These are phyloP conservation scores for Rhincodon typus DNA, from an alignment of 2,797 vertebrate genomes.

Conservation along the genomic window DNA sequence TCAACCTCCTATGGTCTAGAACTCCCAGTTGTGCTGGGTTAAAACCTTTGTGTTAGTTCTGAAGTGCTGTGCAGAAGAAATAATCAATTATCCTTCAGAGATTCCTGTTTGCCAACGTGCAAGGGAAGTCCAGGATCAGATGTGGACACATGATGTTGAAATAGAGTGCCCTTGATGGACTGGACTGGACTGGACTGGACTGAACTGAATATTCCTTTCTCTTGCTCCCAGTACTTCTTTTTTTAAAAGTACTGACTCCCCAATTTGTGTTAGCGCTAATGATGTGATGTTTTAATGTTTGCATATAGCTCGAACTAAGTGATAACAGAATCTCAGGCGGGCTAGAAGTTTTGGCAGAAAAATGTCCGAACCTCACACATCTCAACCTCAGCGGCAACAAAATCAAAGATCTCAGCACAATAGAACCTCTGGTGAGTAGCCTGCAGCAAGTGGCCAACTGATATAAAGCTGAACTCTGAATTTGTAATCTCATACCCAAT, in stretches of 20 bases:
- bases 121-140: not conserved
- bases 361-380: conserved; percentile 96
- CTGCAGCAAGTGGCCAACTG: not conserved
- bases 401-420: conserved; percentile 98
- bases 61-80: not conserved
- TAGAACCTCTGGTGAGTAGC: conserved; percentile 89
- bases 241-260: not conserved
- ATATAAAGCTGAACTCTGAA: not conserved
- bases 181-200: too few species aligned
- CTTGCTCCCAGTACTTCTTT: not conserved
- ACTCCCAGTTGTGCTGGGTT: not conserved
- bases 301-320: conserved; percentile 84
- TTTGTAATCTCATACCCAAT: too few species aligned
- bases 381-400: conserved; percentile 99
- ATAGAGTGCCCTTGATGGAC: not conserved
- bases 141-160: not conserved
- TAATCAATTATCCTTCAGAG: not conserved
- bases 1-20: not conserved
- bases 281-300: not conserved
- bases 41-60: not conserved
- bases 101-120: not conserved
- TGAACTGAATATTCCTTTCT: not conserved
- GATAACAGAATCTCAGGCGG: conserved; percentile 99
- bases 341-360: conserved; percentile 92
- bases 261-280: not conserved